Base-by-base conservation (phyloP, 2,888 invertebrate species). In the Luperina nickerlii region DNA sequence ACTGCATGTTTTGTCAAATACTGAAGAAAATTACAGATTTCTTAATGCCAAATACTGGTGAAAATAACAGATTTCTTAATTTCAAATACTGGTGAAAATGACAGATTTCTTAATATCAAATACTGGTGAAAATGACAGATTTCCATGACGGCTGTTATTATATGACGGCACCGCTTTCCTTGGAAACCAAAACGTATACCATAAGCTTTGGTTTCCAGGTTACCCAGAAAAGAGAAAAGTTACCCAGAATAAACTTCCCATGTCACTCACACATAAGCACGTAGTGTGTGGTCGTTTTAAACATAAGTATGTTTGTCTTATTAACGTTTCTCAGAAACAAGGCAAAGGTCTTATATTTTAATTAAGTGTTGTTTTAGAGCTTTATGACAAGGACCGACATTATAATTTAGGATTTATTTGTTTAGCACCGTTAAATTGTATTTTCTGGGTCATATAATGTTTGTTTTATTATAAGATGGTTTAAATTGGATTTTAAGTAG, bases 401-500 rank as follows among this genome's bases (percentile, higher is more conserved):
- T n/a, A 74, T 79, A 76, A 79, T 76, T 84, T 74, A 27, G 73
- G n/a, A 67, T 84, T 82, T 75, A 86, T 88, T 88, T 38, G 15
- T 88, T 88, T 86, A 87, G 51, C 76, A 71, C 78, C 84, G 78
- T 78, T 80, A 79, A 88, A 88, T 85, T 81, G 62, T 27, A 73
- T 83, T 82, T 73, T 63, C 27, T 13, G 62, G 60, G 32, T 69
- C 13, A 38, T 73, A 27, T 73, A 18, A 51, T 60, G 32, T 60
- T 18, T 13, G 32, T 27, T 65, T 63, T 63, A 24, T 68, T n/a
- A 32, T 32, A 18, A 13, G 8, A 7, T 18, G 13, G 13, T 7
- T 32, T n/a, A 13, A 38, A 20, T 54, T 24, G 18, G 3, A 5
- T n/a, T 48, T 66, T 24, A 18, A 27, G 27, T 57, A 1, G 18